Evolutionary conservation across 2,113 vertebrate genomes (phyloP).

Genomic region (Aptenodytes forsteri): DNA sequence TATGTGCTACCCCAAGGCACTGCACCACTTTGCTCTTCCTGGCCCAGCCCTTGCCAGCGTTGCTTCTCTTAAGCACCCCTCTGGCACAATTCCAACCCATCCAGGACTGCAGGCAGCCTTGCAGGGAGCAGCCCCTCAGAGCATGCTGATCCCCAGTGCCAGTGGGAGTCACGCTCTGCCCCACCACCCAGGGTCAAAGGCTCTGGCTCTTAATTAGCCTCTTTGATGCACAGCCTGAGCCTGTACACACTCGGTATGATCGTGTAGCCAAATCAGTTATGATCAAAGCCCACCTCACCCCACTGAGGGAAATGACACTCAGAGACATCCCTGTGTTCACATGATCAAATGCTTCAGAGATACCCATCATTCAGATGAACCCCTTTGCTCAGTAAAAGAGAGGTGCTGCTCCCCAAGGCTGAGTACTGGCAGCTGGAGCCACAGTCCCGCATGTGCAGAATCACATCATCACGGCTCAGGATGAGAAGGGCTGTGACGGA

Average conservation of each 20-base stretch:
- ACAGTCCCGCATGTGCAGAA: background rate
- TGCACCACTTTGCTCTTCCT: background rate
- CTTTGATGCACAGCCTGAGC: background rate
- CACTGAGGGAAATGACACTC: background rate
- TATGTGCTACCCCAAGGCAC: background rate
- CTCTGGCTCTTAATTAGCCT: background rate
- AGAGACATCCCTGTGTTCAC: background rate
- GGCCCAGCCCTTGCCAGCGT: background rate
- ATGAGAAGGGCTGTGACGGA: fast-evolving
- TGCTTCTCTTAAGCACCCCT: background rate
- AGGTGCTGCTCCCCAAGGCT: background rate
- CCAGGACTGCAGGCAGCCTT: background rate
- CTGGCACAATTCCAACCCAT: background rate
- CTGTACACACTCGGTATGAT: background rate
- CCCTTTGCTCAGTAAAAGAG: background rate
- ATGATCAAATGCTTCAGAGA: background rate
- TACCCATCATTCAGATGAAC: background rate
- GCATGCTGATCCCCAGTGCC: background rate
- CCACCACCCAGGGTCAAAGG: background rate
- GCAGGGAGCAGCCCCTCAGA: background rate
- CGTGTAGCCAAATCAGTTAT: background rate
- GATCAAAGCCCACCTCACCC: background rate
- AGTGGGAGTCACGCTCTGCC: background rate
- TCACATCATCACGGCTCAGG: background rate
- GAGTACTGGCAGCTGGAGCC: background rate